Base-by-base conservation (phyloP, 2,888 invertebrate species). In the Eremobia ochroleuca region DNA sequence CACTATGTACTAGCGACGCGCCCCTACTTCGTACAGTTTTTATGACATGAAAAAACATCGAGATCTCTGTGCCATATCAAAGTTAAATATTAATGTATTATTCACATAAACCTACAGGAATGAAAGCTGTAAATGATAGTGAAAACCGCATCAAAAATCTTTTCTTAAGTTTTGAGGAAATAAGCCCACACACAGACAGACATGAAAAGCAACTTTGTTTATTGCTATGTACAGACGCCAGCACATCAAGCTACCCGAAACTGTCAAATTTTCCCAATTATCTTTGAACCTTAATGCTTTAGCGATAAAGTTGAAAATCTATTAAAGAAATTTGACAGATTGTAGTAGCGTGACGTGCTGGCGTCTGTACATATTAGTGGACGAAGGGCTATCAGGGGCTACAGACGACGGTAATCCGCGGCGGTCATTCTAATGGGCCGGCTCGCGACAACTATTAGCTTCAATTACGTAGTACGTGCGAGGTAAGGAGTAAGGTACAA, bases 371-470 rank as follows among this genome's bases (percentile, higher is more conserved):
- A 9, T 75, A 59, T 68, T 67, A 71, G 62, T 46, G 49, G 73
- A 46, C 34, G 28, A 49, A 37, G 65, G 71, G 58, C 28, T 67
- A 46, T 40, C 58, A 55, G 49, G 37, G 66, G 82, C n/a, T 52
- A 2, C 49, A 49, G 43, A 37, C 73, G 79, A 55, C 66, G 64
- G 66, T 87, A 81, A 87, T 88, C 81, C 79, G 52, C 73, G 74
- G 79, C 75, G 62, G 76, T 80, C 69, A 73, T 68, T 80, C 81
- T 92, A 92, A 93, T 90, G 87, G 86, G 79, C 85, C 86, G 74
- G 91, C 93, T 88, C 92, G 94, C 93, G 94, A 94, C 94, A 93
- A 87, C 91, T 89, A 93, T 93, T 93, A 92, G 79, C 81, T 78
- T 78, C 90, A 91, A 93, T 93, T 92, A 90, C 87, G 77, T 85